Evolutionary conservation across 2,797 vertebrate species (phyloP).

Genomic region (Cirrhinus mrigala): DNA sequence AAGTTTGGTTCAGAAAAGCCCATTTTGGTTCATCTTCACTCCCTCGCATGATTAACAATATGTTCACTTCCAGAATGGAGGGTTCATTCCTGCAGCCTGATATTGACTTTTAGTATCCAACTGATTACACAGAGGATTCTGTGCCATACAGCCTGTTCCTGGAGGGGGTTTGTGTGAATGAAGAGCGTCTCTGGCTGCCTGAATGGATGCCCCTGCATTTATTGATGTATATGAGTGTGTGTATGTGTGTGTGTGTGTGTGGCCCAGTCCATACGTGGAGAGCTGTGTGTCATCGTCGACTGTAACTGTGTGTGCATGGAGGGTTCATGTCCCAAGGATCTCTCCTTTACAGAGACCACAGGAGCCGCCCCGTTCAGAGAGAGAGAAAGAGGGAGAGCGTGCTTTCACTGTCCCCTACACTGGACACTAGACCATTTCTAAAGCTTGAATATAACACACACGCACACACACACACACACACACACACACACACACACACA

Average conservation of each 20-base stretch:
- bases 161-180: constrained; percentile 38
- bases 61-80: constrained; percentile 79
- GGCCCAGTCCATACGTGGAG: constrained; percentile 45
- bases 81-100: constrained; percentile 86
- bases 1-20: background rate
- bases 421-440: constrained; percentile 40
- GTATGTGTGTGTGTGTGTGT: constrained; percentile 4
- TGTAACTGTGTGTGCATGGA: constrained; percentile 43
- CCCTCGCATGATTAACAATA: constrained; percentile 45
- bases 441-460: constrained; percentile 25
- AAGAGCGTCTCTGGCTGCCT: constrained; percentile 24
- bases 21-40: constrained; percentile 4
- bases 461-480: constrained; percentile 18
- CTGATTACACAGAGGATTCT: constrained; percentile 41
- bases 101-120: constrained; percentile 71
- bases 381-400: constrained; percentile 80
- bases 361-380: constrained; percentile 75
- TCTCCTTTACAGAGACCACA: constrained; percentile 80
- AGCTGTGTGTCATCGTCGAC: constrained; percentile 55
- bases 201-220: constrained; percentile 39
- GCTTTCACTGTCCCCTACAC: constrained; percentile 76
- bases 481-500: constrained; percentile 41
- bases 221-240: background rate
- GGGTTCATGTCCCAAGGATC: constrained; percentile 75
- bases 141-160: constrained; percentile 35